Evolutionary conservation across 2,888 invertebrate species (phyloP).

Genomic region (Sphaerophoria rueppellii): DNA sequence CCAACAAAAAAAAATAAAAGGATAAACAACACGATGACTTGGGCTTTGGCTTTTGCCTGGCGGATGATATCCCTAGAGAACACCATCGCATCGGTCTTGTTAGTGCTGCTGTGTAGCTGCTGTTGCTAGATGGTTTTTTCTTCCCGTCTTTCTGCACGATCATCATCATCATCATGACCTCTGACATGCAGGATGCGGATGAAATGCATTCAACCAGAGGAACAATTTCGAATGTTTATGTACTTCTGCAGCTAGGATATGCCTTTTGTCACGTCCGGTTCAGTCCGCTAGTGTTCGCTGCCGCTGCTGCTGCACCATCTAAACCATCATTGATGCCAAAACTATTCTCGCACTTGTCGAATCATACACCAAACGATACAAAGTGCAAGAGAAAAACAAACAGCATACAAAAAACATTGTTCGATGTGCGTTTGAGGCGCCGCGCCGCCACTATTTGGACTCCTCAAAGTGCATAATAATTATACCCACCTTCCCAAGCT

Average conservation of each 20-base stretch:
- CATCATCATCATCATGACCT: conserved; percentile 46
- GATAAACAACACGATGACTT: conserved; percentile 27
- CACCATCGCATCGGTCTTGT: not conserved
- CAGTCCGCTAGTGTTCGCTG: not conserved
- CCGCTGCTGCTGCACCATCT: not conserved
- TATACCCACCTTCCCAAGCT: conserved; percentile 43
- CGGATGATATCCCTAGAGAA: conserved; percentile 14
- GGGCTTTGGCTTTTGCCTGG: conserved; percentile 15
- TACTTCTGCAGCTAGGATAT: conserved; percentile 27
- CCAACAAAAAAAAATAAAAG: conserved; percentile 12
- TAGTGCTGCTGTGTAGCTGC: not conserved
- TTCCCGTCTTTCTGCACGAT: not conserved
- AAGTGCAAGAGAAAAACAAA: conserved; percentile 30
- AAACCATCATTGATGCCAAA: conserved; percentile 29
- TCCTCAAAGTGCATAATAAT: conserved; percentile 54
- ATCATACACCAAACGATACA: not conserved
- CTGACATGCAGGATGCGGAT: conserved; percentile 69
- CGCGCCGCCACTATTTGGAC: not conserved
- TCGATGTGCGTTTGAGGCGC: conserved; percentile 13
- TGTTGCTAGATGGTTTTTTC: conserved; percentile 2
- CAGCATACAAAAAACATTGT: conserved; percentile 59
- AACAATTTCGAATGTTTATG: conserved; percentile 58
- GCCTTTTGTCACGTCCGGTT: conserved; percentile 38
- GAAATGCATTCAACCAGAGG: conserved; percentile 57
- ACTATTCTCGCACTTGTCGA: not conserved